Evolutionary conservation across 23 tunicate species (phyloP).

Genomic region (Styela plicata): DNA sequence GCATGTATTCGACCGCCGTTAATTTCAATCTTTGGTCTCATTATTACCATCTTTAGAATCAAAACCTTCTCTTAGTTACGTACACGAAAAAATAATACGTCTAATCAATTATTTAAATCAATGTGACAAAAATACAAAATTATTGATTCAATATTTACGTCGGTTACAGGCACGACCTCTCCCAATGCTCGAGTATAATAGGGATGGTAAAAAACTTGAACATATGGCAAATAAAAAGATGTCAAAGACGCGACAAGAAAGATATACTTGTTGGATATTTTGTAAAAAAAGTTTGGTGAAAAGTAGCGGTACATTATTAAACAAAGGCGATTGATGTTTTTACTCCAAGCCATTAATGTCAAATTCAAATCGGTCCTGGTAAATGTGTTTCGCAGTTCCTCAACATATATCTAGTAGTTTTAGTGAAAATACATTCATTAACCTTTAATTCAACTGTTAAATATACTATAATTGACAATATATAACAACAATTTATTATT

Average conservation of each 20-base stretch:
- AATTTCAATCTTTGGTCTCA: neutral
- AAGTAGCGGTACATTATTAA: no score
- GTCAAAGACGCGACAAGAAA: neutral
- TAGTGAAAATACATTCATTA: no score
- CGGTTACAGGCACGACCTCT: neutral
- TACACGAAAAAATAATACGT: constrained; percentile 6
- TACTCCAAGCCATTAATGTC: no score
- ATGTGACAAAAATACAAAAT: constrained; percentile 11
- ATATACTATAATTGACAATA: no score
- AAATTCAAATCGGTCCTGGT: no score
- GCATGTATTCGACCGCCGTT: neutral
- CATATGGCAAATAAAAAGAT: neutral
- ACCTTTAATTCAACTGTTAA: no score
- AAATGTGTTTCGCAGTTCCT: no score
- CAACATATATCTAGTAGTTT: no score
- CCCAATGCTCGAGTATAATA: neutral
- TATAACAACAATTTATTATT: no score
- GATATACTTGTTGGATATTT: neutral
- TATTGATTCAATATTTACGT: constrained; percentile 13
- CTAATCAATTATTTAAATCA: constrained; percentile 22
- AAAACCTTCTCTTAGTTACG: neutral
- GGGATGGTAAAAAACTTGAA: neutral
- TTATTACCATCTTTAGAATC: neutral
- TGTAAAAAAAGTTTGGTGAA: no score
- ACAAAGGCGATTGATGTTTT: no score